Evolutionary conservation across 1,140 invertebrate species (phyloP), one percentile per base, ranked within the genome.

Genomic region (Glomeris maerens): DNA sequence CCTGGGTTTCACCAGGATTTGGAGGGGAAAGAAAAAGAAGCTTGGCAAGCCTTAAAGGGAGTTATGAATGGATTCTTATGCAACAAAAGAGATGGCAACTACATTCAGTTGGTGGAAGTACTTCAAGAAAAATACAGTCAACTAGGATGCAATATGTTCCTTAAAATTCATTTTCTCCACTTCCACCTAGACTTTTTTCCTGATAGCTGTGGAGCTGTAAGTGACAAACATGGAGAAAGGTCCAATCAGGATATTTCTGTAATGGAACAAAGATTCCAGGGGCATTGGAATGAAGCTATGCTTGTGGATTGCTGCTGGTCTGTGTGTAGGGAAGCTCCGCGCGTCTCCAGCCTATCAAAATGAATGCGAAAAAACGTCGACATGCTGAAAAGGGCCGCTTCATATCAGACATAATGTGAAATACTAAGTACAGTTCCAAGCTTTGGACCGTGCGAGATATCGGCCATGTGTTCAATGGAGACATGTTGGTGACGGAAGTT

Each of bases 181-280:
- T 63, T 53, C 10, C 61, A 70, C 63, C 47, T 71, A 52, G 62
- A 62, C 49, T 62, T 63, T 38, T 68, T 66, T 55, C 57, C 56
- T 1, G 22, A 53, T 52, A 67, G 61, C 52, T 56, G 60, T 41
- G 62, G 58, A 25, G 58, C 46, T 26, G 55, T 61, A 26, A 64
- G 54, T 53, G 61, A 62, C 42, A 62, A 69, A 53, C 61, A 66
- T 21, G 61, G 65, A 3, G 59, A 69, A 50, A 50, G 59, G 14
- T 68, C 68, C 39, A 61, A 69, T 47, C 60, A 69, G 55, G 61
- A 65, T 23, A 62, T 65, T 31, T 48, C 36, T 17, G 29, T 14
- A 41, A 64, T 61, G 52, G 59, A 66, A 54, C 58, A 52, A 53
- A 44, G 61, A 45, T 68, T 49, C 26, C 14, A 39, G 20, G 29